These are phyloP conservation scores for Crossaster papposus DNA, from an alignment of 53 echinoderm and acorn worm species.

Conservation along the genomic window DNA sequence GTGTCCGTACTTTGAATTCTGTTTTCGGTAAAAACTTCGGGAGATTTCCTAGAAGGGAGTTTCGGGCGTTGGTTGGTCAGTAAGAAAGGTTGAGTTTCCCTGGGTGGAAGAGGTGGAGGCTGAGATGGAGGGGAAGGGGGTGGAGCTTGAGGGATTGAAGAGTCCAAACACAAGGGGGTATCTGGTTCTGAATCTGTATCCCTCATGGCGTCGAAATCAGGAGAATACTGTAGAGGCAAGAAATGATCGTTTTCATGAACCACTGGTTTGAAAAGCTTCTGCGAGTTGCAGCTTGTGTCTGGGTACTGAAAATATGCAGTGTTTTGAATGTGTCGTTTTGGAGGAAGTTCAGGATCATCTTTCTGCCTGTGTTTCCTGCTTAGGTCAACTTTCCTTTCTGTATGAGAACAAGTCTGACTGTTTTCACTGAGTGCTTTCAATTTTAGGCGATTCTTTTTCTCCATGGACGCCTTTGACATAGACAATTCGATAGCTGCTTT, in stretches of 20 bases:
- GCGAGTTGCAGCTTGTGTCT: neutral
- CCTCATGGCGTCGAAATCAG: neutral
- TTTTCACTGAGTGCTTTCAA: neutral
- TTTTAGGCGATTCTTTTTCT: neutral
- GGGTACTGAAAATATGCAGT: constrained; percentile 21
- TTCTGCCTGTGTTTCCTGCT: neutral
- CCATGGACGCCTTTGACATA: constrained; percentile 31
- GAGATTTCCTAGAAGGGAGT: constrained; percentile 21
- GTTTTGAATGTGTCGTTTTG: neutral
- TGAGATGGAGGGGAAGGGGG: constrained; percentile 46
- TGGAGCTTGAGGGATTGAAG: constrained; percentile 50
- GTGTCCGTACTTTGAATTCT: neutral
- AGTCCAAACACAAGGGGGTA: constrained; percentile 34
- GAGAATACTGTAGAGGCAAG: neutral
- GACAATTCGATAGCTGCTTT: constrained; percentile 52
- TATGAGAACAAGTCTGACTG: neutral
- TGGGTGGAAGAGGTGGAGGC: constrained; percentile 49
- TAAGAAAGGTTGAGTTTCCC: neutral
- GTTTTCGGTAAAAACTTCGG: neutral
- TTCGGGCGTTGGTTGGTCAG: constrained; percentile 18
- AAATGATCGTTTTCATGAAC: neutral
- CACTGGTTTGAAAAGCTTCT: neutral
- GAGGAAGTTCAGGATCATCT: neutral
- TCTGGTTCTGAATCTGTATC: constrained; percentile 35
- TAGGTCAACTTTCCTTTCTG: neutral